phyloP scores from a whole-genome alignment of 2,797 vertebrate species.

The Chromis chromis region DNA sequence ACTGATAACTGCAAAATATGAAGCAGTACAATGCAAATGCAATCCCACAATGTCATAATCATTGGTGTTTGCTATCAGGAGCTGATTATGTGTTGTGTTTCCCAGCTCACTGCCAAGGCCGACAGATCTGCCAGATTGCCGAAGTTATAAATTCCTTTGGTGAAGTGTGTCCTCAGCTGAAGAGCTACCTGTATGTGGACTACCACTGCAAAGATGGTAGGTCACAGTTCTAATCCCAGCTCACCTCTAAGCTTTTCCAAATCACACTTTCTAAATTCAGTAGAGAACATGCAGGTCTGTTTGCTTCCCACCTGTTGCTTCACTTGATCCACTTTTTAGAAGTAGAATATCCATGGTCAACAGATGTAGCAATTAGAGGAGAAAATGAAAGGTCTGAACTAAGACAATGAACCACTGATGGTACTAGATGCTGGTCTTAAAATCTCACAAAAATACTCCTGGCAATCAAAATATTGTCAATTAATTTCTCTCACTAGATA shows the following conservation, averaged over 20 bases:
- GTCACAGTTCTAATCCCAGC: constrained; percentile 29
- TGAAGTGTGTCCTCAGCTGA: constrained; percentile 85
- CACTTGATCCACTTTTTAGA: neutral
- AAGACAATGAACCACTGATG: neutral
- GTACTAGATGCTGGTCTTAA: too few relatives aligned
- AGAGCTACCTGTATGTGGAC: constrained; percentile 90
- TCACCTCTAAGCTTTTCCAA: neutral
- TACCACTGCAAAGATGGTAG: constrained; percentile 91
- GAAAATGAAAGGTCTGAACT: neutral
- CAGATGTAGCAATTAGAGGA: neutral
- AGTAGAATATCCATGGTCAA: neutral
- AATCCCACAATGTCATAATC: neutral
- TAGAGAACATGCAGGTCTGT: neutral
- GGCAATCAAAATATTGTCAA: neutral
- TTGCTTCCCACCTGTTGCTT: neutral
- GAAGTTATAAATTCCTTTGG: constrained; percentile 83
- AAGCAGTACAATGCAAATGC: neutral
- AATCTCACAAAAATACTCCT: too few relatives aligned
- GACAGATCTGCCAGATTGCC: constrained; percentile 87
- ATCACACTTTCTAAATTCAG: neutral
- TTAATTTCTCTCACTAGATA: neutral
- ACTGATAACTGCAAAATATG: neutral
- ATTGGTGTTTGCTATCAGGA: neutral
- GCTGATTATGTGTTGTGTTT: neutral
- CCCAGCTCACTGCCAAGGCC: constrained; percentile 84